Evolutionary conservation across 1,140 invertebrate species (phyloP), one percentile per base, ranked within the genome.

Genomic region (Bacillus rossius): DNA sequence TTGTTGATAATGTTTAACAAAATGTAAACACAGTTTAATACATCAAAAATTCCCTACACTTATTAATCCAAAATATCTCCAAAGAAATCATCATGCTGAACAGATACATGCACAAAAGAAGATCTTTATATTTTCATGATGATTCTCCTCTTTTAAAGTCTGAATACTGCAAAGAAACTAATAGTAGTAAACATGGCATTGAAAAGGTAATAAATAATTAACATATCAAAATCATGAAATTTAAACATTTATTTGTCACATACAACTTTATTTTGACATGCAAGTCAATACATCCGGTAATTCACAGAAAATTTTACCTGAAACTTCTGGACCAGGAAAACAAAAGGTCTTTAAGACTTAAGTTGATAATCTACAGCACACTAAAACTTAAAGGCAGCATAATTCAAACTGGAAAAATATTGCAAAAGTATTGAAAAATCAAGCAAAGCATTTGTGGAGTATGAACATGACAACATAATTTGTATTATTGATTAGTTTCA

Each of bases 261-360:
- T 82, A 82, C 79, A 82, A 82, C 79, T 81, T 83, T 82, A 82
- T 81, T 83, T 77, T 81, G 80, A 82, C 79, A 81, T 81, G 78
- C 79, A 62, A 60, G 53, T 55, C 45, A 60, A 37, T 60, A 59
- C 57, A 59, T 60, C 51, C 25, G 45, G 29, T 48, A 17, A 56
- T 60, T 58, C 40, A 51, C 47, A 58, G 40, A 51, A 51, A 52
- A 42, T 16, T 47, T 26, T n/a, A 47, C 17, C 42, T 23, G 40
- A 51, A 55, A 58, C 25, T 13, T 52, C 16, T 50, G 19, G 57
- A 51, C 55, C 61, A 37, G 60, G 57, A 58, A 62, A 63, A 62
- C 51, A 41, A 64, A 40, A 40, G 50, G 50, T 58, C 48, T 38
- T 38, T 25, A 52, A 29, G 41, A 29, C 14, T 54, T 60, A 42